Evolutionary conservation across 2,888 invertebrate species (phyloP).

Genomic region (Tipula unca): DNA sequence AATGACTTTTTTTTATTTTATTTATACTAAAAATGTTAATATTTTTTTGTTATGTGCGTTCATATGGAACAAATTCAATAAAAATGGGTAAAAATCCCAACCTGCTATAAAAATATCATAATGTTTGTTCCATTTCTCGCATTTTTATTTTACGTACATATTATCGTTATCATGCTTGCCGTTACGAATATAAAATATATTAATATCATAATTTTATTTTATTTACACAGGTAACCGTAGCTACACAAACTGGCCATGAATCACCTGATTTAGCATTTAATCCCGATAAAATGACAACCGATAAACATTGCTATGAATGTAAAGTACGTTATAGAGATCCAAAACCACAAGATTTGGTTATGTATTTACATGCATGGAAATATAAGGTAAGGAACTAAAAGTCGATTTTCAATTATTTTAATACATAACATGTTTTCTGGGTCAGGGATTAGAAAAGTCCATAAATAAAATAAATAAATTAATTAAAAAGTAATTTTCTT

Average conservation of each 20-base stretch:
- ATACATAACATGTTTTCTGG: background rate
- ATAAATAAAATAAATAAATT: background rate
- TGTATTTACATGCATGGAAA: slow-evolving; percentile 95
- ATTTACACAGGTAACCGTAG: slow-evolving; percentile 58
- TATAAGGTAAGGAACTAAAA: slow-evolving; percentile 61
- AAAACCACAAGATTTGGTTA: slow-evolving; percentile 80
- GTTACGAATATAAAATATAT: background rate
- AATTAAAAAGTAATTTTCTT: background rate
- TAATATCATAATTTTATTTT: background rate
- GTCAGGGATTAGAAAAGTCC: background rate
- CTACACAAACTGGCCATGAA: slow-evolving; percentile 78
- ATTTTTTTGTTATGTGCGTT: too few species aligned
- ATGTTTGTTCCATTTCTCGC: too few species aligned
- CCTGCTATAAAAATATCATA: too few species aligned
- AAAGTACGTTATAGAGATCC: slow-evolving; percentile 88
- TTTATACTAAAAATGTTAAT: background rate
- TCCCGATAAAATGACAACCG: slow-evolving; percentile 64
- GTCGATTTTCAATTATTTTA: background rate
- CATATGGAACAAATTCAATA: too few species aligned
- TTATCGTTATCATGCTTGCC: background rate
- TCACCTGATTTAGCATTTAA: slow-evolving; percentile 57
- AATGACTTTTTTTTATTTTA: background rate
- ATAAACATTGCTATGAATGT: slow-evolving; percentile 88
- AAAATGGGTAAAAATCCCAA: too few species aligned
- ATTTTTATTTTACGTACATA: too few species aligned